A percentile compares a stretch with the other conserved stretches of the same genome.
Conservation (phyloP, 1,140 invertebrate species). For the Rhyacophila brunnea region DNA sequence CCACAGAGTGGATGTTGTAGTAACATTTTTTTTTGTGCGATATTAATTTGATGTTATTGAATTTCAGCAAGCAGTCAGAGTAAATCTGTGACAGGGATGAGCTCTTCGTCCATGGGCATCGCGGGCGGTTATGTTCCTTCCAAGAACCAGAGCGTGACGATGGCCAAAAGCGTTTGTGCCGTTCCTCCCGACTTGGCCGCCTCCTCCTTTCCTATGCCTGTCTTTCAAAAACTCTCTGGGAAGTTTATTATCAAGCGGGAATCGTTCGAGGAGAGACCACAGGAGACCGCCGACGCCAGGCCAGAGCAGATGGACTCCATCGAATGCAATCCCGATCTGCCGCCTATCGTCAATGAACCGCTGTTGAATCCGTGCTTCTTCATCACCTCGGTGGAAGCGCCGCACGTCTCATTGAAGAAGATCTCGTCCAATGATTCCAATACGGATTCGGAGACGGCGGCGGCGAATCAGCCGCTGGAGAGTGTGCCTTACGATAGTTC, state of each 20-base stretch:
- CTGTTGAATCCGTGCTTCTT: constrained; percentile 1
- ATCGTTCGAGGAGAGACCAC: constrained; percentile 28
- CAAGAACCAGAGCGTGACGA: not conserved
- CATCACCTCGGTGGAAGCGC: not conserved
- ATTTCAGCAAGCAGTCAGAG: constrained; percentile 33
- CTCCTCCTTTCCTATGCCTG: constrained; percentile 43
- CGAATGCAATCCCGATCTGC: constrained; percentile 33
- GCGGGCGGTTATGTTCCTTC: constrained; percentile 8
- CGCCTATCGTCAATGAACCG: constrained; percentile 8
- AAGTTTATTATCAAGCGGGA: not conserved
- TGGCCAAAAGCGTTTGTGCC: constrained; percentile 22
- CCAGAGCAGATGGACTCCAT: constrained; percentile 48
- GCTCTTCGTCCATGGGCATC: constrained; percentile 6
- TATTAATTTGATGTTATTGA: too few species aligned
- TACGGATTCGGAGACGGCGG: not conserved
- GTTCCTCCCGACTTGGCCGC: constrained; percentile 35
- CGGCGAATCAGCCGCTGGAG: constrained; percentile 8
- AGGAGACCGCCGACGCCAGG: not conserved
- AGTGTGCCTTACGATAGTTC: constrained; percentile 32
- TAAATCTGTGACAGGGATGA: constrained; percentile 18
- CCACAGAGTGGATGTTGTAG: too few species aligned
- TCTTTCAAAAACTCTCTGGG: not conserved
- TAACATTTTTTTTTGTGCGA: too few species aligned
- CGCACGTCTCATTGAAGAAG: not conserved
- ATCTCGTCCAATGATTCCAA: not conserved